A percentile compares a stretch with the other conserved stretches of the same genome.
Evolutionary conservation across 2,797 vertebrate genomes (phyloP).

Genomic region (Malurus leucopterus): DNA sequence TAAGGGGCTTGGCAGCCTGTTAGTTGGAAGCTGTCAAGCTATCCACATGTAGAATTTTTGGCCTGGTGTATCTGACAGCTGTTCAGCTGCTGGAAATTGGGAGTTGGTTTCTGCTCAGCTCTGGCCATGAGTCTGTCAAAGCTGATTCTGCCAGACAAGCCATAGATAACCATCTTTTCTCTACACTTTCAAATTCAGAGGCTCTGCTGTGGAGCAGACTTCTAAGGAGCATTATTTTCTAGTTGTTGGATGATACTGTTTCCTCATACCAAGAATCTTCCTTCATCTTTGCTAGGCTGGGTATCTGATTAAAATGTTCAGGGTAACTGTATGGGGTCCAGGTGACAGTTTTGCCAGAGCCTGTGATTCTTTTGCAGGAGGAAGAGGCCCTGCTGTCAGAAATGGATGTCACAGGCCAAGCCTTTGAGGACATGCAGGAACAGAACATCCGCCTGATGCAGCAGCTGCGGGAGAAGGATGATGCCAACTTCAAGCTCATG

Average conservation of each 20-base stretch:
- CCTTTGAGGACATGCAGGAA: conserved; percentile 90
- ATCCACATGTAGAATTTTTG: neutral
- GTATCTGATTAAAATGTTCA: neutral
- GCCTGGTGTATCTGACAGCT: neutral
- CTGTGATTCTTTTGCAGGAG: conserved; percentile 66
- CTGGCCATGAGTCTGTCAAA: neutral
- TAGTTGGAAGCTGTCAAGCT: neutral
- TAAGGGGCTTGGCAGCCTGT: neutral
- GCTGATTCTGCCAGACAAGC: neutral
- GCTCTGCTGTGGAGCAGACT: neutral
- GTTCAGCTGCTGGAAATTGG: neutral
- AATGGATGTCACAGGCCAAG: conserved; percentile 89
- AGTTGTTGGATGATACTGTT: neutral
- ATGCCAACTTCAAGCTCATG: conserved; percentile 90
- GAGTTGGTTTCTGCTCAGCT: neutral
- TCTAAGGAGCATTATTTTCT: neutral
- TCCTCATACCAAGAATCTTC: neutral
- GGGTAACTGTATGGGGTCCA: neutral
- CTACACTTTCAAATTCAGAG: neutral
- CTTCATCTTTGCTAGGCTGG: neutral
- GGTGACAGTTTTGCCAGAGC: neutral
- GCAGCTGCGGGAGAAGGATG: conserved; percentile 85
- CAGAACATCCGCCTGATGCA: conserved; percentile 89
- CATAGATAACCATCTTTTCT: neutral
- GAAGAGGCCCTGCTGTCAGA: conserved; percentile 85